These are phyloP conservation scores for Brachionus sp. DNA, from an alignment of 1,140 invertebrate genomes.

Conservation along the genomic window DNA sequence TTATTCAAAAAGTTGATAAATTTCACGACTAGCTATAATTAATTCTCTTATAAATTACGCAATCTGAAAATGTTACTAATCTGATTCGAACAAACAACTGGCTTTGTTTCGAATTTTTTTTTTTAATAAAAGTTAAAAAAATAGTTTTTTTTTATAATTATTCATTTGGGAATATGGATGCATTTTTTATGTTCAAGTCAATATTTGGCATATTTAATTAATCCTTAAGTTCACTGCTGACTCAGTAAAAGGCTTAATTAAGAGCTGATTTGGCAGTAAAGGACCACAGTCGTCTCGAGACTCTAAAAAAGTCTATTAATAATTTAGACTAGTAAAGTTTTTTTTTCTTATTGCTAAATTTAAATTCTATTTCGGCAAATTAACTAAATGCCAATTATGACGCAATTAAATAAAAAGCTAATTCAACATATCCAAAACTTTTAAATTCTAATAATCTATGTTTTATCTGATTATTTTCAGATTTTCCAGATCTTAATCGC, in stretches of 20 bases:
- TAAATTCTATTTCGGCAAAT: not conserved
- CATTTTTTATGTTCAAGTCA: not conserved
- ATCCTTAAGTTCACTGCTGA: not conserved
- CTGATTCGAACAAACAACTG: not conserved
- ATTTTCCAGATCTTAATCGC: constrained; percentile 5
- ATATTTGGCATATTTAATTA: not conserved
- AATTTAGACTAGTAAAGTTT: not conserved
- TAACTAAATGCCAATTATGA: constrained; percentile 3
- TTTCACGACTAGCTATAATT: constrained; percentile 23
- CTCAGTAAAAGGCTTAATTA: not conserved
- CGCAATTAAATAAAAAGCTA: not conserved
- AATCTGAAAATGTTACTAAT: not conserved
- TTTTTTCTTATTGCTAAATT: not conserved
- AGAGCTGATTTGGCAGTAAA: not conserved
- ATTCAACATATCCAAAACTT: constrained; percentile 3
- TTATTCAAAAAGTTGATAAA: constrained; percentile 39
- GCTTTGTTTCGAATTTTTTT: not conserved
- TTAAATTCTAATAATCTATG: not conserved
- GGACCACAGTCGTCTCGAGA: not conserved
- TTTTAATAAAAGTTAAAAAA: constrained; percentile 36
- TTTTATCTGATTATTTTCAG: constrained; percentile 26
- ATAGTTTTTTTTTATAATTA: constrained; percentile 22
- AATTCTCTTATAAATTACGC: not conserved
- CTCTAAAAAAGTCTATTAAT: not conserved
- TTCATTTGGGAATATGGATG: not conserved